phyloP scores from a whole-genome alignment of 2,888 invertebrate species.

The Hydropsyche betteni region DNA sequence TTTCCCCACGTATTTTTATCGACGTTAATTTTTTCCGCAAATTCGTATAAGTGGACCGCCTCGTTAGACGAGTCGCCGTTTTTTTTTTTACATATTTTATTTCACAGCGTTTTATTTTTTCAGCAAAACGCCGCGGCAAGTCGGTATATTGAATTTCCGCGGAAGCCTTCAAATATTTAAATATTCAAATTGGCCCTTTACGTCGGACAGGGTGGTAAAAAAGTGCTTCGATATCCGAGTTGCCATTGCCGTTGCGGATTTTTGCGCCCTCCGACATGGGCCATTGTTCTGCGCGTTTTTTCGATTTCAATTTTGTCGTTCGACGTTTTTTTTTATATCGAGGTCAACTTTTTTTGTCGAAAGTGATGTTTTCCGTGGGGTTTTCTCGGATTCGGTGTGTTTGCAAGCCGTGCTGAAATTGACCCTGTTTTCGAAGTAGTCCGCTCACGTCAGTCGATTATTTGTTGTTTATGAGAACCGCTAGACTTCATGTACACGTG shows the following conservation, averaged over 20 bases:
- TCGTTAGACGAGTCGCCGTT: neutral
- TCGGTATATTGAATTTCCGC: slow-evolving; percentile 34
- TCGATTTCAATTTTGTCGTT: slow-evolving; percentile 21
- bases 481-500: slow-evolving; percentile 18
- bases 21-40: neutral
- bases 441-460: slow-evolving; percentile 33
- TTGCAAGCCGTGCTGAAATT: neutral
- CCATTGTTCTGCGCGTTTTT: slow-evolving; percentile 20
- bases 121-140: neutral
- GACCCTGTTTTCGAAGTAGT: slow-evolving; percentile 20
- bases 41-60: neutral
- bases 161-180: slow-evolving; percentile 35
- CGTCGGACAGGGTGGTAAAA: slow-evolving; percentile 24
- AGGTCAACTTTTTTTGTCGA: neutral
- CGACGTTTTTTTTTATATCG: neutral
- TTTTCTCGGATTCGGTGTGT: neutral
- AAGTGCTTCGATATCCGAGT: slow-evolving; percentile 22
- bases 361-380: neutral
- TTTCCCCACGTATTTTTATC: no score
- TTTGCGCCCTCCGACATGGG: neutral
- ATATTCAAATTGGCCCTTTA: slow-evolving; percentile 41
- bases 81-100: neutral
- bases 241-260: slow-evolving; percentile 2
- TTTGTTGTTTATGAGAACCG: slow-evolving; percentile 33
- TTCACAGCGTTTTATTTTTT: neutral